These are phyloP conservation scores for Hyposoter dolosus DNA, from an alignment of 2,888 invertebrate species.

Conservation along the genomic window DNA sequence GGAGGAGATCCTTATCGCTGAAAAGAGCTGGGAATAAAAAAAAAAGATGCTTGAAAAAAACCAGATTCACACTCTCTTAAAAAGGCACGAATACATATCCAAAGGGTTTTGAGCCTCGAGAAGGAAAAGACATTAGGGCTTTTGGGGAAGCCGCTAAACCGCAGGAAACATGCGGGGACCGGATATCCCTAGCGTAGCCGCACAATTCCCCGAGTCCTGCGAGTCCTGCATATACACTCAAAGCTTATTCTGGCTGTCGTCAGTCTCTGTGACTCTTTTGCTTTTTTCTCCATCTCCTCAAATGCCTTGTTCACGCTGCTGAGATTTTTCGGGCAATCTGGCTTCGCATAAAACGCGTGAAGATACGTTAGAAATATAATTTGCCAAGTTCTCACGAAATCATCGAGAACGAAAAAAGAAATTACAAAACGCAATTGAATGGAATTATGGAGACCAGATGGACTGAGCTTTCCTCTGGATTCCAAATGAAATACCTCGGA, in stretches of 20 bases:
- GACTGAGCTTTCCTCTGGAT: slow-evolving; percentile 18
- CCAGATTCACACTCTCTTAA: slow-evolving; percentile 44
- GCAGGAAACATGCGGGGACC: slow-evolving; percentile 71
- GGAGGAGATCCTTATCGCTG: slow-evolving; percentile 44
- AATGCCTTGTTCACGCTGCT: slow-evolving; percentile 1
- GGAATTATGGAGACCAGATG: slow-evolving; percentile 23
- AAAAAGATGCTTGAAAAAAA: slow-evolving; percentile 14
- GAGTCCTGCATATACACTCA: slow-evolving; percentile 20
- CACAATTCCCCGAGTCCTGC: slow-evolving; percentile 53
- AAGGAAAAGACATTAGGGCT: slow-evolving; percentile 22
- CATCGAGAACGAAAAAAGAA: slow-evolving; percentile 2
- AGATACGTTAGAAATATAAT: slow-evolving; percentile 44
- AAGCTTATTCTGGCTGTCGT: slow-evolving; percentile 33
- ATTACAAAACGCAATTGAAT: slow-evolving; percentile 9
- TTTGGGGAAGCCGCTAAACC: slow-evolving; percentile 77
- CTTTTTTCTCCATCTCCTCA: not conserved
- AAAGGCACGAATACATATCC: slow-evolving; percentile 11
- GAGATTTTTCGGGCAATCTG: slow-evolving; percentile 25
- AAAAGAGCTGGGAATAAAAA: slow-evolving; percentile 16
- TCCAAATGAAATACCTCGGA: slow-evolving; percentile 1
- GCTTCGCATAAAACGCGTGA: slow-evolving; percentile 57
- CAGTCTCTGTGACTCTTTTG: not conserved
- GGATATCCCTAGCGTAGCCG: slow-evolving; percentile 72
- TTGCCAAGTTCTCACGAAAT: slow-evolving; percentile 20
- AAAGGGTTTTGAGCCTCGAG: slow-evolving; percentile 1